Evolutionary conservation across 2,113 vertebrate species (phyloP).

Genomic region (Scytalopus superciliaris): DNA sequence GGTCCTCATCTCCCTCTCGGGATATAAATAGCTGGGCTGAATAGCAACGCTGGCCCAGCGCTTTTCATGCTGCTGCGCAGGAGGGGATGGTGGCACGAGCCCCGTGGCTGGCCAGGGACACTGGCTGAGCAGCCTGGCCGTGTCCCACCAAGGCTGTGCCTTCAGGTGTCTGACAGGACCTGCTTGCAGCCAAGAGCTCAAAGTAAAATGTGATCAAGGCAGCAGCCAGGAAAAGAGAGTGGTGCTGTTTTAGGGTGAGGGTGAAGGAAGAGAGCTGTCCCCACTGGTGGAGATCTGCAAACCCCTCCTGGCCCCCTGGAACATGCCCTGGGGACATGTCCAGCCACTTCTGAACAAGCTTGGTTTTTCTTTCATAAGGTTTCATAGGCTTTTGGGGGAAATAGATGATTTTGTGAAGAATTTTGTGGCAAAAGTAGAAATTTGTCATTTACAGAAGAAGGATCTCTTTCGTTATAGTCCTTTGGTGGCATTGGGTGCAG

Average conservation of each 20-base stretch:
- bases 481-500: neutral
- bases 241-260: neutral
- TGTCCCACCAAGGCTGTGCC: fast-evolving
- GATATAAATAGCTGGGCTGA: slow-evolving; percentile 45
- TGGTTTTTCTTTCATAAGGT: neutral
- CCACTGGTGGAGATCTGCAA: neutral
- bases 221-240: neutral
- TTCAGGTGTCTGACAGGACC: neutral
- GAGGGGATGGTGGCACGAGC: neutral
- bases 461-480: fast-evolving
- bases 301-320: fast-evolving
- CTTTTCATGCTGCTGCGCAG: neutral
- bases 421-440: neutral
- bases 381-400: neutral
- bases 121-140: fast-evolving
- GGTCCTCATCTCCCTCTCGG: slow-evolving; percentile 29
- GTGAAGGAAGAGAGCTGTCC: fast-evolving
- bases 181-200: neutral
- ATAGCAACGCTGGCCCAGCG: slow-evolving; percentile 20
- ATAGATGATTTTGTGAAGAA: neutral
- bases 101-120: fast-evolving
- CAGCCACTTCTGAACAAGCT: neutral
- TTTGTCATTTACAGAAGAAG: neutral
- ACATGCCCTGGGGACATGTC: too few species aligned
- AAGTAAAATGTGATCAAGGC: neutral